Conservation (phyloP, 2,797 vertebrate genomes). For the Alauda arvensis region DNA sequence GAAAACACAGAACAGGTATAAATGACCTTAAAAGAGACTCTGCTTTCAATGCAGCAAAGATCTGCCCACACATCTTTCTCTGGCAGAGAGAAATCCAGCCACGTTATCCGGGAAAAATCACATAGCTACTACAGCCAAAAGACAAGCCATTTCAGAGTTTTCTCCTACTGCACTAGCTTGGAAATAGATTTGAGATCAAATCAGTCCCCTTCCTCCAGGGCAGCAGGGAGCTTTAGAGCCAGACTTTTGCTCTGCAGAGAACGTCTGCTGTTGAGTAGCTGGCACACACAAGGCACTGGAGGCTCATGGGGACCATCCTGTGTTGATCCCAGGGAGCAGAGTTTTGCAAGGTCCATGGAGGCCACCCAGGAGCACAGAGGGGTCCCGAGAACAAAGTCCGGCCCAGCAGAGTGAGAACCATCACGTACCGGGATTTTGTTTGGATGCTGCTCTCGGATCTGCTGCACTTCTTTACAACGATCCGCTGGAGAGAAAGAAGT, state of each 20-base stretch:
- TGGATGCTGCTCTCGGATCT: slow-evolving; percentile 96
- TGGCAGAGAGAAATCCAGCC: background rate
- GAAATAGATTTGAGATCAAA: background rate
- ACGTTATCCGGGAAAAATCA: background rate
- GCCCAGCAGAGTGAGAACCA: background rate
- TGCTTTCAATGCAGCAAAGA: background rate
- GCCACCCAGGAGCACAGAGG: background rate
- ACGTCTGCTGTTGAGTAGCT: background rate
- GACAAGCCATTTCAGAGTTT: background rate
- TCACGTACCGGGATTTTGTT: slow-evolving; percentile 97
- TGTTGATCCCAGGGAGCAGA: background rate
- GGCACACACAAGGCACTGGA: background rate
- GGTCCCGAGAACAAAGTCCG: background rate
- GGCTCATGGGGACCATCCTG: background rate
- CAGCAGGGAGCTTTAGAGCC: background rate
- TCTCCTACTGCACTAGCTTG: background rate
- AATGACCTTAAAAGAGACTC: background rate
- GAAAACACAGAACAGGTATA: background rate
- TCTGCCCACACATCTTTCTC: background rate
- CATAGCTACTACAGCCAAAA: background rate
- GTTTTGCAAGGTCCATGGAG: background rate
- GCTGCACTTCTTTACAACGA: slow-evolving; percentile 96
- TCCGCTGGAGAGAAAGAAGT: slow-evolving; percentile 77
- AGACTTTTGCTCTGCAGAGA: background rate
- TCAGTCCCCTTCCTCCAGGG: background rate